phyloP scores from a whole-genome alignment of 2,888 invertebrate genomes.

The Bellardia bayeri region DNA sequence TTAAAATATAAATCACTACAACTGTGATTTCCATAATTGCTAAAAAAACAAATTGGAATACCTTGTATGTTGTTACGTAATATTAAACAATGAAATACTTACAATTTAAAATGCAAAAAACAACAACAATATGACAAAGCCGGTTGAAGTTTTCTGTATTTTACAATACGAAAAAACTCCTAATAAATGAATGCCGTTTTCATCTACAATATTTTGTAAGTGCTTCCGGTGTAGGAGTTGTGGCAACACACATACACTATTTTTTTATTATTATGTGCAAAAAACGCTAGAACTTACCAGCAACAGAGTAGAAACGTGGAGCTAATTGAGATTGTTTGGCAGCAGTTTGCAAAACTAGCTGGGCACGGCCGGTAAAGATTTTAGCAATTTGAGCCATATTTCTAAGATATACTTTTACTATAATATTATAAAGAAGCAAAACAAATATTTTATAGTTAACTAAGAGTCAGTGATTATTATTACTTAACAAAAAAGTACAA shows the following conservation, averaged over 20 bases:
- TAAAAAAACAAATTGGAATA: background rate
- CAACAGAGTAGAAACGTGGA: constrained; percentile 77
- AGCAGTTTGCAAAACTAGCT: constrained; percentile 78
- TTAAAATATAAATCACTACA: too few species aligned
- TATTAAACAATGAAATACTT: constrained; percentile 9
- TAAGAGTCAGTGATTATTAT: constrained; percentile 6
- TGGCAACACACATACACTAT: too few species aligned
- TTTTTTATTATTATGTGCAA: background rate
- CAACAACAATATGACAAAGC: constrained; percentile 8
- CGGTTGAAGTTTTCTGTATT: background rate
- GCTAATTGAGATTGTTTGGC: constrained; percentile 79
- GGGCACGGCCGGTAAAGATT: constrained; percentile 80
- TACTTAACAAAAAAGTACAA: constrained; percentile 28
- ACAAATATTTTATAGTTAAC: constrained; percentile 9
- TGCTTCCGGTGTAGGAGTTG: background rate
- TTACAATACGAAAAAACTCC: constrained; percentile 1
- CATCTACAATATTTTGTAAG: background rate
- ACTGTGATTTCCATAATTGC: background rate
- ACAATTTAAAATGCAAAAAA: background rate
- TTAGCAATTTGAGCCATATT: constrained; percentile 83
- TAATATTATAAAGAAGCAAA: constrained; percentile 30
- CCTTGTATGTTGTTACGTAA: constrained; percentile 35
- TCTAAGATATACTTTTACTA: constrained; percentile 25
- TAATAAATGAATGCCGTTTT: constrained; percentile 2
- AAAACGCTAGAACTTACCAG: constrained; percentile 77